Evolutionary conservation across 2,113 vertebrate genomes (phyloP).

Genomic region (Tachycineta bicolor): DNA sequence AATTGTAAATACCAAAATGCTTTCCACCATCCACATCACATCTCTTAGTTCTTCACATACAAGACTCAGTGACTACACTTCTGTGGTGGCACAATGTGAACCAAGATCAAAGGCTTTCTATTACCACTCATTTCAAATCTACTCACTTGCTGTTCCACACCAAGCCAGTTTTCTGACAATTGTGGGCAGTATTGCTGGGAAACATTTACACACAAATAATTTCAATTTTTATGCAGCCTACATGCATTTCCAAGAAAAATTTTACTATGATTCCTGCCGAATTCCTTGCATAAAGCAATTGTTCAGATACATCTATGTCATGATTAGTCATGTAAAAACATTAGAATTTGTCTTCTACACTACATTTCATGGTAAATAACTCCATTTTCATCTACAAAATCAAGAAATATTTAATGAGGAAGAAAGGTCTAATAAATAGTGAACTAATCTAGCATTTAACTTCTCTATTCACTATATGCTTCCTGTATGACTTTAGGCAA

Average conservation of each 20-base stretch:
- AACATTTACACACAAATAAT: background rate
- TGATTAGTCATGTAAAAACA: background rate
- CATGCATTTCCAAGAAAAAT: background rate
- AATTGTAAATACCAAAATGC: slow-evolving; percentile 52
- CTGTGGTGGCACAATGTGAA: background rate
- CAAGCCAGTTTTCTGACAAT: background rate
- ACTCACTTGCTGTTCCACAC: background rate
- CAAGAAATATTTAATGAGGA: background rate
- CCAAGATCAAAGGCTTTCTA: background rate
- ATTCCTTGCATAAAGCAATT: background rate
- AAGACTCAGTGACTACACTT: background rate
- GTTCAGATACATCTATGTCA: background rate
- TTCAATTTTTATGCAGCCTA: background rate
- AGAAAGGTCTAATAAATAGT: background rate
- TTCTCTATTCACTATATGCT: background rate
- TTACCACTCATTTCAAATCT: background rate
- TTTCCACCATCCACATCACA: background rate
- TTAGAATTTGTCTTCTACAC: background rate
- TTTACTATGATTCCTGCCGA: background rate
- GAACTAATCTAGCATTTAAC: background rate
- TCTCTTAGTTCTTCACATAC: background rate
- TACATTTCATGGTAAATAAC: background rate
- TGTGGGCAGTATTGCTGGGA: background rate
- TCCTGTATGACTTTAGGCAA: background rate
- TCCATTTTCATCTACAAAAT: background rate